A percentile compares a stretch with the other conserved stretches of the same genome.
phyloP scores from a whole-genome alignment of 1,140 invertebrate genomes.

The Medauroidea extradentata region DNA sequence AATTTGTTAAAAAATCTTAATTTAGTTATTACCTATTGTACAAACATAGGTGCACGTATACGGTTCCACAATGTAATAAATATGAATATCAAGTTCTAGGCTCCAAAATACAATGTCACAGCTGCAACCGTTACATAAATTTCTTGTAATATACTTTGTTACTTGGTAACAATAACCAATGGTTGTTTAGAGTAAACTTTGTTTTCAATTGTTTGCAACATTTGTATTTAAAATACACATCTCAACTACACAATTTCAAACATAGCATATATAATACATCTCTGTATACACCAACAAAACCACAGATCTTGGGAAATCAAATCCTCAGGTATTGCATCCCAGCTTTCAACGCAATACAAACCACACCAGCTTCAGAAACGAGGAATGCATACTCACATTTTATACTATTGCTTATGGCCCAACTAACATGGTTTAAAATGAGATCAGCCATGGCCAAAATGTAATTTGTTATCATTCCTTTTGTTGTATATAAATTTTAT shows the following conservation, averaged over 20 bases:
- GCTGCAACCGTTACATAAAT: no score
- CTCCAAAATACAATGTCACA: no score
- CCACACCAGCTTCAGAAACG: background rate
- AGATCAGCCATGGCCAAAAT: no score
- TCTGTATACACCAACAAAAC: background rate
- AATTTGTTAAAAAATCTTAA: no score
- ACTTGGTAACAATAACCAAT: constrained; percentile 5
- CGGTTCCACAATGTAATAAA: no score
- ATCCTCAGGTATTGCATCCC: background rate
- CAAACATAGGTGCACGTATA: no score
- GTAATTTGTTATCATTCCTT: no score
- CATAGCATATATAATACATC: constrained; percentile 3
- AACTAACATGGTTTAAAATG: no score
- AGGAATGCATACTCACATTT: background rate
- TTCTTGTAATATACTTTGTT: background rate
- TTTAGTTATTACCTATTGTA: no score
- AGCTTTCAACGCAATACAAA: background rate
- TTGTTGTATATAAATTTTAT: no score
- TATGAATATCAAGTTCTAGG: no score
- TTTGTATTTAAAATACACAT: constrained; percentile 9
- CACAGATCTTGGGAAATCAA: background rate
- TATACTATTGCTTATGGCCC: background rate
- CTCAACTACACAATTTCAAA: background rate
- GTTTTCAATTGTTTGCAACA: constrained; percentile 3
- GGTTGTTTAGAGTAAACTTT: background rate